Percentiles rank a stretch among this genome's conserved stretches.
Conservation (phyloP, 2,113 vertebrate genomes). For the Microcebus ravelobensis region DNA sequence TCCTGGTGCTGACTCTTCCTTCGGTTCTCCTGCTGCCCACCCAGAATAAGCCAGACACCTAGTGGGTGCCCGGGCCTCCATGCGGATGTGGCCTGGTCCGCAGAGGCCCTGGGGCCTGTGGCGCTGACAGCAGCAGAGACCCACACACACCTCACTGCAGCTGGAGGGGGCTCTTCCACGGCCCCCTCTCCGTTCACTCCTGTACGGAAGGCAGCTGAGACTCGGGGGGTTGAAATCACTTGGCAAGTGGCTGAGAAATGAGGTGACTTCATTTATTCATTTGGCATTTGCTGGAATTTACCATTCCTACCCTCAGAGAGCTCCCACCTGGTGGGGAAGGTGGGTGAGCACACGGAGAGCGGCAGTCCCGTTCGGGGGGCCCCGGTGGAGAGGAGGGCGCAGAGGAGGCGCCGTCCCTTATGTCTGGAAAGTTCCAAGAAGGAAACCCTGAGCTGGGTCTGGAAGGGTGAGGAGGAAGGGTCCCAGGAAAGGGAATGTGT, state of each 20-base stretch:
- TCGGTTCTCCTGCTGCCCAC: background rate
- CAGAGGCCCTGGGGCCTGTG: background rate
- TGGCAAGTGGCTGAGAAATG: background rate
- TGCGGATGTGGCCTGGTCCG: background rate
- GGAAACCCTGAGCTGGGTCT: background rate
- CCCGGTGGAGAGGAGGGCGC: background rate
- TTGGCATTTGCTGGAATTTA: background rate
- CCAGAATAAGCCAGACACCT: background rate
- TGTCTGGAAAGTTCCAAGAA: background rate
- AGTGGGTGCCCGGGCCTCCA: background rate
- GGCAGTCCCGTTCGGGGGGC: accelerated
- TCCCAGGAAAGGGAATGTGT: background rate
- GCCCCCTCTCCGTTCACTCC: background rate
- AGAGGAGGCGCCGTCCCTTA: background rate
- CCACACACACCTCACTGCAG: accelerated
- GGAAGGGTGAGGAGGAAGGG: too few species aligned
- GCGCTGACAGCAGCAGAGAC: background rate
- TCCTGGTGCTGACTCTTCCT: background rate
- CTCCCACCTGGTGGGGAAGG: background rate
- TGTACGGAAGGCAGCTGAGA: background rate
- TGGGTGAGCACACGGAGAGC: accelerated
- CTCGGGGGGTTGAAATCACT: background rate
- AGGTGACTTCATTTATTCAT: background rate
- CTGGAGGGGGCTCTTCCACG: background rate
- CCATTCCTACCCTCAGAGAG: background rate